A percentile compares a stretch with the other conserved stretches of the same genome.
phyloP scores from a whole-genome alignment of 2,888 invertebrate genomes.

The Sturmia bella region DNA sequence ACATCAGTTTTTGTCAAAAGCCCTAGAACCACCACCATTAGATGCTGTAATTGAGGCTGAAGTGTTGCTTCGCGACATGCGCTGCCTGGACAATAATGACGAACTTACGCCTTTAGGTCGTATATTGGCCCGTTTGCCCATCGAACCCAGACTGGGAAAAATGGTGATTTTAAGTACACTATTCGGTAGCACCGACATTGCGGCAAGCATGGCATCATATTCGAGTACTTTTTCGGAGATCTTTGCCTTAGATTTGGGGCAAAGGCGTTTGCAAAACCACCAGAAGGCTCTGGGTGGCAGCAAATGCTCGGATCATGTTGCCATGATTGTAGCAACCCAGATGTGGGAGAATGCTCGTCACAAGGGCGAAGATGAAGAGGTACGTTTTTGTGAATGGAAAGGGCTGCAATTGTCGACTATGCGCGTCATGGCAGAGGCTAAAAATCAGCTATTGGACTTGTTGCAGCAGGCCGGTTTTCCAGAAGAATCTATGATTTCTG shows the following conservation, averaged over 20 bases:
- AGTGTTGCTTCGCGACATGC: constrained; percentile 91
- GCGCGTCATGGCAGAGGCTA: constrained; percentile 95
- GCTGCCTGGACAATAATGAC: constrained; percentile 93
- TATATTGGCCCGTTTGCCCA: constrained; percentile 95
- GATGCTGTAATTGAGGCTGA: constrained; percentile 99
- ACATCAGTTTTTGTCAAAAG: constrained; percentile 96
- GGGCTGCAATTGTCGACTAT: constrained; percentile 94
- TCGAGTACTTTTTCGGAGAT: constrained; percentile 98
- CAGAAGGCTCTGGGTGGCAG: constrained; percentile 94
- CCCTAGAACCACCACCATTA: constrained; percentile 97
- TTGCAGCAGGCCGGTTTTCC: constrained; percentile 92
- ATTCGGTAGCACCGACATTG: constrained; percentile 93
- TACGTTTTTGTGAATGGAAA: constrained; percentile 94
- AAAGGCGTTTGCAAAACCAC: constrained; percentile 89
- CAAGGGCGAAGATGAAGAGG: constrained; percentile 89
- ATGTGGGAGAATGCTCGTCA: constrained; percentile 88
- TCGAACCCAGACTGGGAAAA: constrained; percentile 98
- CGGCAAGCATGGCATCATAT: constrained; percentile 97
- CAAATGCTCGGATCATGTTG: constrained; percentile 96
- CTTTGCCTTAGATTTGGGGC: constrained; percentile 90
- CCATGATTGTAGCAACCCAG: constrained; percentile 96
- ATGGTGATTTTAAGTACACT: constrained; percentile 98
- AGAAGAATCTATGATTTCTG: constrained; percentile 90
- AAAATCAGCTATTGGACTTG: constrained; percentile 87
- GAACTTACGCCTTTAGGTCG: constrained; percentile 96